Evolutionary conservation across 2,113 vertebrate species (phyloP), one percentile per base, ranked within the genome.

Genomic region (Datnioides undecimradiatus): DNA sequence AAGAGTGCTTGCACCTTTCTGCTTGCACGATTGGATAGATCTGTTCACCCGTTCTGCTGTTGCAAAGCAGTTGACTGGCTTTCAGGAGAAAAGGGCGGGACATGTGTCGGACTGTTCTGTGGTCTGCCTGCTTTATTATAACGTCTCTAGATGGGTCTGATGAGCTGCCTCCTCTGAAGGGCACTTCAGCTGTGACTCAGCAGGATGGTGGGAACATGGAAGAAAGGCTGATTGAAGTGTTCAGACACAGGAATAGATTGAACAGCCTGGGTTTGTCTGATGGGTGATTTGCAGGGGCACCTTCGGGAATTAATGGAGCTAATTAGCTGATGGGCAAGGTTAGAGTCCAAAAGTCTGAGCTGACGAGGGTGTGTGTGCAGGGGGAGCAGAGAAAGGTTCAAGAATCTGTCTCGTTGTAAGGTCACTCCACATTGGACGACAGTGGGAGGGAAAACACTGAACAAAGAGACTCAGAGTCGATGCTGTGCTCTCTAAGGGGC

Each of bases 321-420:
- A 62, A 70, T 69, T 36, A 51, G 34, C 29, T 13, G 54, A 45
- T 19, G 33, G n/a, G 8, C 3, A 21, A n/a, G 38, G 52, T 21
- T 8, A 11, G 3, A 40, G 5, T 33, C 27, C 19, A 55, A 58
- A 54, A 5, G 33, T 78, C 70, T 19, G 23, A 7, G 38, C 1
- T 48, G 51, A 62, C 23, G 21, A 17, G 59, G 14, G 33, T 29
- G 2, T 59, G 21, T 74, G 75, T 59, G 71, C 43, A 19, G 63
- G 55, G 51, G 60, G 23, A 21, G 58, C 0, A 49, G 73, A 54
- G 55, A 57, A 25, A 25, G 27, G 40, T 46, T 77, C 48, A 85
- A 69, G 67, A 80, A 87, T 87, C 52, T 55, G 59, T 55, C 49
- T 33, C 11, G 1, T 31, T 17, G 23, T 33, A 25, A 41, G 85